A percentile compares a stretch with the other conserved stretches of the same genome.
Conservation (phyloP, 1,140 invertebrate genomes). For the Ruditapes philippinarum region DNA sequence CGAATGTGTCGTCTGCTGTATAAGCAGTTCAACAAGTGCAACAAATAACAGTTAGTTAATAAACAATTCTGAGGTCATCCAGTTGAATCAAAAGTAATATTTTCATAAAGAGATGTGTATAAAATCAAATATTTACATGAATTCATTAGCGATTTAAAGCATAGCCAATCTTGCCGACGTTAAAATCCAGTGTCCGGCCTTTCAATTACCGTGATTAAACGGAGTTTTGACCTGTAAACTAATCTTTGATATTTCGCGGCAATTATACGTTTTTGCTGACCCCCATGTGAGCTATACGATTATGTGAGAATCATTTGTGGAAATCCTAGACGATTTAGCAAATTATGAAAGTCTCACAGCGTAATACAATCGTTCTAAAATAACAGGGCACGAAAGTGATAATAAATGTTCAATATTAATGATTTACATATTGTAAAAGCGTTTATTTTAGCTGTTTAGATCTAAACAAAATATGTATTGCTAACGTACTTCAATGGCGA, state of each 20-base stretch:
- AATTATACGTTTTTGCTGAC: slow-evolving; percentile 37
- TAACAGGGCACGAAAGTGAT: neutral
- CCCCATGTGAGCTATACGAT: slow-evolving; percentile 1
- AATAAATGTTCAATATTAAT: neutral
- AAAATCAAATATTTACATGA: slow-evolving; percentile 33
- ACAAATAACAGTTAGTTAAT: neutral
- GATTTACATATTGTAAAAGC: slow-evolving; percentile 6
- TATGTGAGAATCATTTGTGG: slow-evolving; percentile 35
- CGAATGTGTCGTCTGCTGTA: neutral
- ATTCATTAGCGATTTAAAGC: slow-evolving; percentile 30
- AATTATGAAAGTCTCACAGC: slow-evolving; percentile 16
- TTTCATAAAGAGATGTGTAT: slow-evolving; percentile 14
- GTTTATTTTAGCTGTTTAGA: no score
- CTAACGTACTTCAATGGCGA: no score
- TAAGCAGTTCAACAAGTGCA: neutral
- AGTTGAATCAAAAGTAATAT: neutral
- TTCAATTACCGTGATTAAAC: slow-evolving; percentile 43
- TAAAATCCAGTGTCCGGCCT: slow-evolving; percentile 19
- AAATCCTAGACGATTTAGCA: slow-evolving; percentile 39
- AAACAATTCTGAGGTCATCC: neutral
- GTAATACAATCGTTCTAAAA: neutral
- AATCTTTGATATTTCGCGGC: slow-evolving; percentile 30
- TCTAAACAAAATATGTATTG: no score
- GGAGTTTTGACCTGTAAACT: slow-evolving; percentile 14
- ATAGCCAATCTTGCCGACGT: slow-evolving; percentile 26